phyloP scores from a whole-genome alignment of 1,140 invertebrate species.

The Drosophila seguyi region DNA sequence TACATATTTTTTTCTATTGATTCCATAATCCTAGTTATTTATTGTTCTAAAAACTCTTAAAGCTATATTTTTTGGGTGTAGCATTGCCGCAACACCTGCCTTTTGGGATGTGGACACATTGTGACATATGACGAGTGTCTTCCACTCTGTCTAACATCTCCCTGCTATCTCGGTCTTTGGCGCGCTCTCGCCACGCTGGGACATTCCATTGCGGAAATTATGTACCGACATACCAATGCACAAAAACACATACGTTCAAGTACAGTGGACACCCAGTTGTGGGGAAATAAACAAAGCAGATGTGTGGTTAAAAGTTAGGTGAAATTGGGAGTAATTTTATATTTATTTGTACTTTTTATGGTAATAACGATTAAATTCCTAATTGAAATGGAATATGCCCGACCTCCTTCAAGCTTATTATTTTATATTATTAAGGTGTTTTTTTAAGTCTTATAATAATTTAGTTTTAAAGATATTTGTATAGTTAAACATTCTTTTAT shows the following conservation, averaged over 20 bases:
- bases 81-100: slow-evolving; percentile 29
- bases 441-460: too few relatives aligned
- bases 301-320: not conserved
- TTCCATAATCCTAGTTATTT: not conserved
- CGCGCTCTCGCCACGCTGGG: slow-evolving; percentile 26
- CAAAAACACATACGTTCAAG: slow-evolving; percentile 23
- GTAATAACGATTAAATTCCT: too few relatives aligned
- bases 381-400: too few relatives aligned
- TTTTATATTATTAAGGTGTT: too few relatives aligned
- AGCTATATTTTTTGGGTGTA: slow-evolving; percentile 16
- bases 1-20: too few relatives aligned
- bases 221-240: slow-evolving; percentile 54
- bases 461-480: too few relatives aligned
- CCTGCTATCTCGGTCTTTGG: not conserved
- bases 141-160: slow-evolving; percentile 2
- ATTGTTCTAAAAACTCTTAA: not conserved
- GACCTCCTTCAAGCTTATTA: too few relatives aligned
- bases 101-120: slow-evolving; percentile 38
- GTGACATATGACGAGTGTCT: slow-evolving; percentile 49
- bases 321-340: not conserved
- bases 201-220: slow-evolving; percentile 68
- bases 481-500: not conserved
- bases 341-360: not conserved
- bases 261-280: not conserved
- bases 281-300: not conserved